These are phyloP conservation scores for Craterocephalus amniculus DNA, from an alignment of 2,797 vertebrate species.

Conservation along the genomic window DNA sequence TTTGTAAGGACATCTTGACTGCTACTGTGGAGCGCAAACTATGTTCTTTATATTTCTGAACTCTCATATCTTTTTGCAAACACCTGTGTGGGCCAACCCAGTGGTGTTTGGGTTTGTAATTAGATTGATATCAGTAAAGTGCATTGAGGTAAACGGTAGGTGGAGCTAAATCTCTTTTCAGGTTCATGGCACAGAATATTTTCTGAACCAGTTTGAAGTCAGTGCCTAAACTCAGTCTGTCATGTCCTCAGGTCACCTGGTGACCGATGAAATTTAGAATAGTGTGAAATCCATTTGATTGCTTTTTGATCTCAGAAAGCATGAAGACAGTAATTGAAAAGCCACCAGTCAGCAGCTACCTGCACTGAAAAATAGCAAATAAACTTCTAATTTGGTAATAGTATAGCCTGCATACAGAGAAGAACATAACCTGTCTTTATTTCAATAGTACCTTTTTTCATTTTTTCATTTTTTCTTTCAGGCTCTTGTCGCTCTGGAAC, in stretches of 20 bases:
- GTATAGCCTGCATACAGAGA: neutral
- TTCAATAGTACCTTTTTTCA: neutral
- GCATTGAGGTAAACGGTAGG: neutral
- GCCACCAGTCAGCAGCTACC: neutral
- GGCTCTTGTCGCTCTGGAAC: conserved; percentile 61
- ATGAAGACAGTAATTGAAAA: neutral
- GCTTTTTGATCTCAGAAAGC: neutral
- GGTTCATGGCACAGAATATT: neutral
- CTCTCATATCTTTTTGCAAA: neutral
- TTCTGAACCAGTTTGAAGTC: neutral
- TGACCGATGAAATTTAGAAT: neutral
- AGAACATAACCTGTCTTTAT: too few relatives aligned
- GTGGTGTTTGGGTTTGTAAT: neutral
- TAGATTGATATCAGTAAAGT: neutral
- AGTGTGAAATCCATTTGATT: neutral
- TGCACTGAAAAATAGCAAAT: neutral
- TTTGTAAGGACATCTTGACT: neutral
- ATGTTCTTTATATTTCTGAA: neutral
- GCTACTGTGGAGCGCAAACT: too few relatives aligned
- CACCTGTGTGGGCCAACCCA: neutral
- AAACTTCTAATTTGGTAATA: neutral
- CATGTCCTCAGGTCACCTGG: neutral
- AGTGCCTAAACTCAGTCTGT: neutral
- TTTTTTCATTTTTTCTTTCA: conserved; percentile 24
- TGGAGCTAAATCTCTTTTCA: conserved; percentile 3